Percentiles rank a stretch among this genome's conserved stretches.
These are phyloP conservation scores for Tenthredo mesomela DNA, from an alignment of 2,888 invertebrate genomes.

Conservation along the genomic window DNA sequence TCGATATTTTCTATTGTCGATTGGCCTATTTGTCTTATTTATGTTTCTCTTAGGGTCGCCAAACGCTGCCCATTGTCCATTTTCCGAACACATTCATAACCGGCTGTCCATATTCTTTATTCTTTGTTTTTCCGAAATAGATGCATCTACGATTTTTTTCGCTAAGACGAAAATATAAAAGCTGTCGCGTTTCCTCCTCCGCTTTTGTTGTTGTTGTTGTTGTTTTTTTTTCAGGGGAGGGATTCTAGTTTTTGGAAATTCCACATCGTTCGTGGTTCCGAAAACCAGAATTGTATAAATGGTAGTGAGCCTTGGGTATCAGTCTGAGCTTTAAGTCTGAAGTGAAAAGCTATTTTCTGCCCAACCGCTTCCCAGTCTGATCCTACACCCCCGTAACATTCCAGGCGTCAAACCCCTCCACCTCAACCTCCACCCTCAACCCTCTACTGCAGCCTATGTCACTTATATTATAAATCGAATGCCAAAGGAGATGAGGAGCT, in stretches of 20 bases:
- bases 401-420: constrained; percentile 44
- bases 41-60: constrained; percentile 73
- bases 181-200: neutral
- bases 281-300: constrained; percentile 48
- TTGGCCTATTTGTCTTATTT: constrained; percentile 77
- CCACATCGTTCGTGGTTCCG: neutral
- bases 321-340: constrained; percentile 45
- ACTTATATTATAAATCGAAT: constrained; percentile 69
- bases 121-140: constrained; percentile 38
- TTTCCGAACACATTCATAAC: constrained; percentile 50
- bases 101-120: constrained; percentile 55
- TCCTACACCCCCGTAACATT: constrained; percentile 44
- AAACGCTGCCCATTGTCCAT: constrained; percentile 47
- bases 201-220: neutral
- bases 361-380: constrained; percentile 63
- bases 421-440: neutral
- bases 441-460: constrained; percentile 60
- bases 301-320: constrained; percentile 52
- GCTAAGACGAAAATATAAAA: neutral
- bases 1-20: constrained; percentile 78
- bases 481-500: constrained; percentile 67
- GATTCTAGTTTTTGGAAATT: neutral
- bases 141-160: neutral
- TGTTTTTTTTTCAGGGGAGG: neutral
- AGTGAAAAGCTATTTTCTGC: constrained; percentile 71